phyloP scores from a whole-genome alignment of 2,797 vertebrate species.

The Oryzias sinensis region DNA sequence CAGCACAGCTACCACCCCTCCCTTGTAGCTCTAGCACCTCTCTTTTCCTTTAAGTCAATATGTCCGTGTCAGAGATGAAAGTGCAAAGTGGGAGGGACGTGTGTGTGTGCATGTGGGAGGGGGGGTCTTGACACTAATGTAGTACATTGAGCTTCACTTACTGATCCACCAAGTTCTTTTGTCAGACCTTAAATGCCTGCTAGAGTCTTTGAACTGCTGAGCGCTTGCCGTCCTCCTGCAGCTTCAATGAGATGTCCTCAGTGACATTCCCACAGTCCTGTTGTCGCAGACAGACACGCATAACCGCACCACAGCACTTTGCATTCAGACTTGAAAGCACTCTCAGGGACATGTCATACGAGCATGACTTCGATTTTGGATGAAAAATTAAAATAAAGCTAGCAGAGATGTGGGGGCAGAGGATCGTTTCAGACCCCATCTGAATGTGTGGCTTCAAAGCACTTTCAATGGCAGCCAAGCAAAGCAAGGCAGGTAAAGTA shows the following conservation, averaged over 20 bases:
- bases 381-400: constrained; percentile 15
- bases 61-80: constrained; percentile 85
- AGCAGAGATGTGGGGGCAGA: constrained; percentile 7
- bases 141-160: constrained; percentile 82
- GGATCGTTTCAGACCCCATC: constrained; percentile 21
- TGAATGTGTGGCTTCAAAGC: constrained; percentile 42
- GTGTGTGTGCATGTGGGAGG: constrained; percentile 10
- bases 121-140: constrained; percentile 82
- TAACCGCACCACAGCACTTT: constrained; percentile 55
- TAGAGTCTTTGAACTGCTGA: constrained; percentile 79
- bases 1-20: constrained; percentile 40
- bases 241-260: constrained; percentile 68
- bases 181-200: constrained; percentile 78
- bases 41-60: constrained; percentile 75
- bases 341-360: constrained; percentile 35
- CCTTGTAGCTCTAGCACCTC: constrained; percentile 48
- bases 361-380: constrained; percentile 19
- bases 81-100: constrained; percentile 77
- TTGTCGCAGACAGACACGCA: constrained; percentile 61
- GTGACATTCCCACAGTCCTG: constrained; percentile 71
- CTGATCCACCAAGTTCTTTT: constrained; percentile 83
- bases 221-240: constrained; percentile 64
- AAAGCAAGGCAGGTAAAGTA: constrained; percentile 66
- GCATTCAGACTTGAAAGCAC: constrained; percentile 59
- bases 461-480: constrained; percentile 62